Evolutionary conservation across 1,140 invertebrate genomes (phyloP), one percentile per base, ranked within the genome.

Genomic region (Lordiphosa mommai): DNA sequence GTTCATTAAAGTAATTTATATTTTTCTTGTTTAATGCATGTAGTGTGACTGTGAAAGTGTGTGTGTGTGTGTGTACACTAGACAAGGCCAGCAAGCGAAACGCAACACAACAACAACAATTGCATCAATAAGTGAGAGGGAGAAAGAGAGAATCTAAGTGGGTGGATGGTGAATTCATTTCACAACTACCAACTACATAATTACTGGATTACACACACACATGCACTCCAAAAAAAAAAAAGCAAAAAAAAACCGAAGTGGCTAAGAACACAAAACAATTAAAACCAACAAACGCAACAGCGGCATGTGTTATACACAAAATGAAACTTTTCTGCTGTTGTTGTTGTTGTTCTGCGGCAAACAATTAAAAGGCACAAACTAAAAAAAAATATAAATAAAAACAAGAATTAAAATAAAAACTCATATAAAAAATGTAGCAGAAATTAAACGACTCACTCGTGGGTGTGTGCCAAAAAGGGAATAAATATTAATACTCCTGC

Each of bases 1-100:
- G 77, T 84, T 84, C 77, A 84, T 84, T 84, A 84, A 84, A 84
- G 77, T 84, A 84, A 84, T 84, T 84, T 84, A 84, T 84, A 84
- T 84, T 27, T 32, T 58, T 63, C 63, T 67, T 71, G 66, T 74
- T 61, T 72, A 84, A 82, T 84, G 67, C 77, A 61, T 58, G 29
- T 56, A 67, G n/a, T n/a, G n/a, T n/a, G n/a, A n/a, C n/a, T n/a
- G n/a, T n/a, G n/a, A n/a, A n/a, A n/a, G n/a, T n/a, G n/a, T n/a
- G n/a, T n/a, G n/a, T n/a, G n/a, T n/a, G n/a, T n/a, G n/a, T n/a
- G n/a, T n/a, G n/a, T n/a, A n/a, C n/a, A n/a, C n/a, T n/a, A n/a
- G 44, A 68, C 68, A 73, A 69, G 17, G 17, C 17, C 73, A 36
- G 27, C 23, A 50, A 30, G 16, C n/a, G 40, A 61, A 13, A 43